Evolutionary conservation across 2,888 invertebrate genomes (phyloP).

Genomic region (Timema cristinae): DNA sequence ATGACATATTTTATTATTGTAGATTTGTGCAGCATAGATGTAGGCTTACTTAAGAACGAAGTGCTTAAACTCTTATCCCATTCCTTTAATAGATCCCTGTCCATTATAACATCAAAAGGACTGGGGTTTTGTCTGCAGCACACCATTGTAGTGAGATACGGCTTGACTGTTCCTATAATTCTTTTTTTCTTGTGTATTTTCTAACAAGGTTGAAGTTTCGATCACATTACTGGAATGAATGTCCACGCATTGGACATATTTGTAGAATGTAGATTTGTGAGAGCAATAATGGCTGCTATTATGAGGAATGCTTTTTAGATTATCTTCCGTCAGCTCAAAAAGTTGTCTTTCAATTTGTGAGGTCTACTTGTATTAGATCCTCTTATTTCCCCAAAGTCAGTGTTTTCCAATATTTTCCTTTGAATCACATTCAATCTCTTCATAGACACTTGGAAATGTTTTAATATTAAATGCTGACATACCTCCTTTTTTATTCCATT

Average conservation of each 20-base stretch:
- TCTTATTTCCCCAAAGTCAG: not conserved
- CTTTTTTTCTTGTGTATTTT: no score
- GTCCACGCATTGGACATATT: not conserved
- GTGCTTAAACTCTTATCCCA: not conserved
- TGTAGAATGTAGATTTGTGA: not conserved
- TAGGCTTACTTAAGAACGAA: constrained; percentile 6
- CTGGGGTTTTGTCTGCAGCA: not conserved
- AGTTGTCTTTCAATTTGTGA: not conserved
- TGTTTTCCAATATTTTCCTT: not conserved
- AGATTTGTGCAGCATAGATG: not conserved
- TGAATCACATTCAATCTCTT: not conserved
- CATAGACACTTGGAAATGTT: constrained; percentile 3
- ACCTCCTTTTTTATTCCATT: constrained; percentile 9
- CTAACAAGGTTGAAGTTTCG: not conserved
- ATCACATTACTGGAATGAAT: not conserved
- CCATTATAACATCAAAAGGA: not conserved
- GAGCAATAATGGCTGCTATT: not conserved
- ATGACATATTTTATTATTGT: constrained; percentile 4
- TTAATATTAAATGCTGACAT: constrained; percentile 5
- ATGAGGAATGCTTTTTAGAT: not conserved
- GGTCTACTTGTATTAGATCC: constrained; percentile 7
- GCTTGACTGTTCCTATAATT: no score
- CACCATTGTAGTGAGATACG: constrained; percentile 4
- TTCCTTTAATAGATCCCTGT: not conserved
- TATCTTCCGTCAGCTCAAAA: not conserved